phyloP scores from a whole-genome alignment of 2,113 vertebrate species.

The Oceanites oceanicus region DNA sequence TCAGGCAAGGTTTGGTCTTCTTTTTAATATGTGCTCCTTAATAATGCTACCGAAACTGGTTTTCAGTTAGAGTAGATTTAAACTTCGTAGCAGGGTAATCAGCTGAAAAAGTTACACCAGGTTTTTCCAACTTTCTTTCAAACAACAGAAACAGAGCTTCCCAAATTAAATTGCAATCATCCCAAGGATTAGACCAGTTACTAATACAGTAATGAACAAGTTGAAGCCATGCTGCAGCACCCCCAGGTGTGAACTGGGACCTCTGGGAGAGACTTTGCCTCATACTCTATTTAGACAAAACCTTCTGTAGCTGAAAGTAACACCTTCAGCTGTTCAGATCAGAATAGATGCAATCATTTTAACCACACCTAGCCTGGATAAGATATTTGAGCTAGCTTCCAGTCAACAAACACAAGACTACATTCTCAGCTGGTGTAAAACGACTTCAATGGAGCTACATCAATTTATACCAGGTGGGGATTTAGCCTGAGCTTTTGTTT shows the following conservation, averaged over 20 bases:
- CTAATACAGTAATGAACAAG: neutral
- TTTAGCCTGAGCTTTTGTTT: conserved; percentile 17
- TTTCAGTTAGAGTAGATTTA: neutral
- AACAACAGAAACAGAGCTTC: neutral
- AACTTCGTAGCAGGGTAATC: neutral
- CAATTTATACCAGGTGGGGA: neutral
- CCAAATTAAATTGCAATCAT: neutral
- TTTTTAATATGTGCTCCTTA: neutral
- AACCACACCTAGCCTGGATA: neutral
- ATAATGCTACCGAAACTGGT: neutral
- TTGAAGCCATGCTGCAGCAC: neutral
- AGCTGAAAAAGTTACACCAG: neutral
- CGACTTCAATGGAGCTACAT: neutral
- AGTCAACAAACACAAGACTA: neutral
- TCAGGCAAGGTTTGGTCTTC: neutral
- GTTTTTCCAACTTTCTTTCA: neutral
- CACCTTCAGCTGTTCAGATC: conserved; percentile 18
- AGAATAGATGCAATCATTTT: neutral
- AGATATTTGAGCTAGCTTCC: neutral
- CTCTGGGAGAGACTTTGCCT: neutral
- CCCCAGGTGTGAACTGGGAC: neutral
- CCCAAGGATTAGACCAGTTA: neutral
- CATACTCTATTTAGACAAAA: neutral
- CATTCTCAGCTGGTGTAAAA: neutral
- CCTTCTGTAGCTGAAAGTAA: neutral